Evolutionary conservation across 2,888 invertebrate species (phyloP).

Genomic region (Spicauda simplicius): DNA sequence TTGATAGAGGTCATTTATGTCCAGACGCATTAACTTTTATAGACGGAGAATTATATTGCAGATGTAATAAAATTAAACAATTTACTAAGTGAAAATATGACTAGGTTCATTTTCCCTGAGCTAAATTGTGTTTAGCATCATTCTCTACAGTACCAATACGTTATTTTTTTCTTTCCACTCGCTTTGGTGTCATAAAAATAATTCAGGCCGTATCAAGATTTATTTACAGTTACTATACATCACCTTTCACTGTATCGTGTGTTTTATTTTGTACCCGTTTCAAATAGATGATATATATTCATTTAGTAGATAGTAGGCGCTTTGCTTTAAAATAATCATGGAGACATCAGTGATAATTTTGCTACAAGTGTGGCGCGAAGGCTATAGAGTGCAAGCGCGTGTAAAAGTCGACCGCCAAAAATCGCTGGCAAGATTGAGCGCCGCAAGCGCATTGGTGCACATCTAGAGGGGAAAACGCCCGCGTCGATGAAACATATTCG

Average conservation of each 20-base stretch:
- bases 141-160: background rate
- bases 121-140: background rate
- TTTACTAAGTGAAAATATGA: background rate
- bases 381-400: slow-evolving; percentile 40
- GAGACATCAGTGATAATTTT: slow-evolving; percentile 15
- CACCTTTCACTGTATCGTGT: background rate
- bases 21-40: slow-evolving; percentile 8
- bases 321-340: slow-evolving; percentile 1
- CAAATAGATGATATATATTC: background rate
- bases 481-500: slow-evolving; percentile 77
- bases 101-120: background rate
- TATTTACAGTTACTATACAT: no score
- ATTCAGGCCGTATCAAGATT: no score
- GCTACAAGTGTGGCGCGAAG: slow-evolving; percentile 23
- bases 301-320: background rate
- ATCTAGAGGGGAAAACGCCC: slow-evolving; percentile 72
- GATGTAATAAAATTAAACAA: background rate
- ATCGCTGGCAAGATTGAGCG: slow-evolving; percentile 55
- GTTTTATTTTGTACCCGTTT: no score
- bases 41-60: background rate
- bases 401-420: slow-evolving; percentile 54
- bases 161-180: background rate
- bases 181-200: no score
- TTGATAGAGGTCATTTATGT: background rate
- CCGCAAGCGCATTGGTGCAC: slow-evolving; percentile 68